A percentile compares a stretch with the other conserved stretches of the same genome.
Evolutionary conservation across 2,113 vertebrate genomes (phyloP).

Genomic region (Seriola aureovittata): DNA sequence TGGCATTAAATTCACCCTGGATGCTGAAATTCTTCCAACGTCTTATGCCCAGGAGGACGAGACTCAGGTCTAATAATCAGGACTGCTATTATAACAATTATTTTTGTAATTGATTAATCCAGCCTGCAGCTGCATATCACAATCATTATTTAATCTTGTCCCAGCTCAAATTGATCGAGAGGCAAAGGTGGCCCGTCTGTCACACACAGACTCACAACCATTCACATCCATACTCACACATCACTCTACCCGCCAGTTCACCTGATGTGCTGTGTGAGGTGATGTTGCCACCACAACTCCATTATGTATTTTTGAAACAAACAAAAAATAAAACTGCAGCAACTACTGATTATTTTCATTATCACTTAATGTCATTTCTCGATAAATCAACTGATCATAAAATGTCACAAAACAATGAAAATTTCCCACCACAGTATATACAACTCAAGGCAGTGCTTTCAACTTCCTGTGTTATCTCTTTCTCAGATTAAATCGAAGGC

Average conservation of each 20-base stretch:
- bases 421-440: no score
- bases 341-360: background rate
- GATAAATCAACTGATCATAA: background rate
- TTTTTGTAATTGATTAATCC: background rate
- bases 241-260: no score
- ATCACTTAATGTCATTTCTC: background rate
- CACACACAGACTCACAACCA: background rate
- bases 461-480: background rate
- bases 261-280: background rate
- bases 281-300: background rate
- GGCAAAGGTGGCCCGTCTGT: background rate
- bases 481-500: no score
- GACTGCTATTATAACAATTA: background rate
- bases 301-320: background rate
- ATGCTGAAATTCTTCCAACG: slow-evolving; percentile 77
- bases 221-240: slow-evolving; percentile 20
- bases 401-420: background rate
- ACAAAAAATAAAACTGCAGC: background rate
- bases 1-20: slow-evolving; percentile 88
- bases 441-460: background rate
- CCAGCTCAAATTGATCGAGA: background rate
- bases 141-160: background rate
- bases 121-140: background rate
- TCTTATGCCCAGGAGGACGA: slow-evolving; percentile 73
- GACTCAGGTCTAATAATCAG: background rate